Base-by-base conservation (phyloP, 2,113 vertebrate genomes). In the Saiga tatarica region DNA sequence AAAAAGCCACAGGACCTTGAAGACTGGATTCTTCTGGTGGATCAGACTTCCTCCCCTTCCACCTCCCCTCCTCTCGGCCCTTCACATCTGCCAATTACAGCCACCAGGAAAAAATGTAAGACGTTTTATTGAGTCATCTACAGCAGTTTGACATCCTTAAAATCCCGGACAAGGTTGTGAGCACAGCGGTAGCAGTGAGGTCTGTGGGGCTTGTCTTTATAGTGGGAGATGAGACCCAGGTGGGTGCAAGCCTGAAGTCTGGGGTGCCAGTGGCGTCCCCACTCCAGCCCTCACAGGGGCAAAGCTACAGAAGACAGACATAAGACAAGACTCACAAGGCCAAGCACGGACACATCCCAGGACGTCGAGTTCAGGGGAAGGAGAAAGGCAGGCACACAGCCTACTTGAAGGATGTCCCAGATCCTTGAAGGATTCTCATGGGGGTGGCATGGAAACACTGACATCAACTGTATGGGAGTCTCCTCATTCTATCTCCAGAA, bases 111-210 rank as follows among this genome's bases (percentile, higher is more conserved):
- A 98, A 99, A 98, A 98, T 92, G 91, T 74, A 98, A 98, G 98
- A 99, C 99, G 98, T 99, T 99, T 99, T 99, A 99, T 99, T 99
- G 98, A 98, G 95, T 98, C 98, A 97, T 98, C 98, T 99, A 98
- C 97, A 99, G 98, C 96, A 98, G 92, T 97, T 55, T 97, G 91
- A 98, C 97, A 98, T 97, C 96, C 97, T 98, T 83, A 98, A 98
- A 98, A 98, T 89, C 89, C 93, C 2, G 2, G 86, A 99, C 97
- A 93, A 97, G 94, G 94, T 90, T 96, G 91, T 97, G 96, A 98
- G 98, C 98, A 98, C 98, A 98, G 98, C 96, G 0, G 96, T 59
- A 98, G 98, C 71, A 82, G 90, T 96, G 97, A 91, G 87, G 95
- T 97, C 85, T 94, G 93, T 86, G 92, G 82, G 91, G 62, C 84